Evolutionary conservation across 2,888 invertebrate species (phyloP).

Genomic region (Orchestes rusci): DNA sequence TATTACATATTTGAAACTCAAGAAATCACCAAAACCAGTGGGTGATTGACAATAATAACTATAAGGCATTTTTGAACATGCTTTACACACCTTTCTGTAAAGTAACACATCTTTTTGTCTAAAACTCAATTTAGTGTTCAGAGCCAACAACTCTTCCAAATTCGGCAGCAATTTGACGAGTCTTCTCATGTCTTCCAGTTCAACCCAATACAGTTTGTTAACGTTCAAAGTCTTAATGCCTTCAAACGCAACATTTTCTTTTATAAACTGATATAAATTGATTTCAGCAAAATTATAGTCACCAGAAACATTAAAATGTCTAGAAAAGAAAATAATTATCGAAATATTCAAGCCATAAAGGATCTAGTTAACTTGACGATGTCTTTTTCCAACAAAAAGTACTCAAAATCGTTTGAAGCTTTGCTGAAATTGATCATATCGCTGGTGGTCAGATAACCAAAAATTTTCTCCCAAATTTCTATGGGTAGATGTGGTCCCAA

Average conservation of each 20-base stretch:
- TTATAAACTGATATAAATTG: conserved; percentile 12
- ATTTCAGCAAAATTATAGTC: conserved; percentile 13
- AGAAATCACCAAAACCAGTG: too few relatives aligned
- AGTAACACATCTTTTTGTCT: conserved; percentile 16
- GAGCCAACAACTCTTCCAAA: conserved; percentile 19
- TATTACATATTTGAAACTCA: too few relatives aligned
- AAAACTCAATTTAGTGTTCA: conserved; percentile 20
- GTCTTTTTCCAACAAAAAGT: conserved; percentile 14
- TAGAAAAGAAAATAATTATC: conserved; percentile 11
- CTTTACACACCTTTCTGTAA: conserved; percentile 20
- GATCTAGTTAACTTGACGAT: conserved; percentile 21
- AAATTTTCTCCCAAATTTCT: conserved; percentile 21
- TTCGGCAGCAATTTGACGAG: conserved; percentile 18
- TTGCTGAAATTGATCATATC: conserved; percentile 23
- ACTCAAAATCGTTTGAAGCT: conserved; percentile 10
- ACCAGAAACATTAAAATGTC: conserved; percentile 17
- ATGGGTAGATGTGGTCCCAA: conserved; percentile 11
- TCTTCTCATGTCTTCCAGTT: conserved; percentile 13
- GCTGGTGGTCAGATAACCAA: conserved; percentile 12
- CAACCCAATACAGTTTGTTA: conserved; percentile 21
- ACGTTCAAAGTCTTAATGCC: conserved; percentile 19
- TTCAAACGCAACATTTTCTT: conserved; percentile 15
- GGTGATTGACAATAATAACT: too few relatives aligned
- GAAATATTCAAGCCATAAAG: background rate
- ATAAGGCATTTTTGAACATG: too few relatives aligned